Evolutionary conservation across 1,140 invertebrate genomes (phyloP).

Genomic region (Cotesia chilonis): DNA sequence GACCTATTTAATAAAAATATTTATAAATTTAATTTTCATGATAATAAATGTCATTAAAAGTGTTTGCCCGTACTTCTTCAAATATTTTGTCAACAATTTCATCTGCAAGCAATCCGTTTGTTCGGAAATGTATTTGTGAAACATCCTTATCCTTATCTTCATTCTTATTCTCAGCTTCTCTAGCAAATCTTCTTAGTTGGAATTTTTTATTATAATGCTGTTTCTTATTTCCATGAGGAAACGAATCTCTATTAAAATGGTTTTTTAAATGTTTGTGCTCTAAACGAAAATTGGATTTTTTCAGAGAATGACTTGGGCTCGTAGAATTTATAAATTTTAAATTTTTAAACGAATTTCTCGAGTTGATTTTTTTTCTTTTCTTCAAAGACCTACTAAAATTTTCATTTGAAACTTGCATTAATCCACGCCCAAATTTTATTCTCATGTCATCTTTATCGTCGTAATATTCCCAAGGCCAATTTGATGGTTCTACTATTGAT

Average conservation of each 20-base stretch:
- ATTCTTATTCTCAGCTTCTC: conserved; percentile 2
- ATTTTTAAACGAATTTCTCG: no score
- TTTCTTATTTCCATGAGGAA: neutral
- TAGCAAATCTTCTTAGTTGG: conserved; percentile 19
- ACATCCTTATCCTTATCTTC: conserved; percentile 46
- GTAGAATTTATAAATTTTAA: no score
- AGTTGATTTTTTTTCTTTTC: neutral
- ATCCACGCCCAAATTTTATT: conserved; percentile 44
- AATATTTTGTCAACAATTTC: conserved; percentile 54
- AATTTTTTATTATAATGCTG: neutral
- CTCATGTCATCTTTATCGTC: conserved; percentile 41
- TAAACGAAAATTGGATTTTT: neutral
- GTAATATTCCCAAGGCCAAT: conserved; percentile 43
- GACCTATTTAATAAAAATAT: neutral
- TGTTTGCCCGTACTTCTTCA: conserved; percentile 20
- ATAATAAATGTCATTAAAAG: neutral
- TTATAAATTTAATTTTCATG: neutral
- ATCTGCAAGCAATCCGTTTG: conserved; percentile 47
- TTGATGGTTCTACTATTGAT: conserved; percentile 48
- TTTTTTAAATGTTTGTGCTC: conserved; percentile 21
- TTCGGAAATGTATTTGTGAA: conserved; percentile 48
- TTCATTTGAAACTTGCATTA: conserved; percentile 36
- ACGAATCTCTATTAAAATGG: neutral
- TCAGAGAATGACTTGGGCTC: no score
- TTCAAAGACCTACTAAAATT: neutral